These are phyloP conservation scores for Melieria omissa DNA, from an alignment of 2,888 invertebrate genomes.

Conservation along the genomic window DNA sequence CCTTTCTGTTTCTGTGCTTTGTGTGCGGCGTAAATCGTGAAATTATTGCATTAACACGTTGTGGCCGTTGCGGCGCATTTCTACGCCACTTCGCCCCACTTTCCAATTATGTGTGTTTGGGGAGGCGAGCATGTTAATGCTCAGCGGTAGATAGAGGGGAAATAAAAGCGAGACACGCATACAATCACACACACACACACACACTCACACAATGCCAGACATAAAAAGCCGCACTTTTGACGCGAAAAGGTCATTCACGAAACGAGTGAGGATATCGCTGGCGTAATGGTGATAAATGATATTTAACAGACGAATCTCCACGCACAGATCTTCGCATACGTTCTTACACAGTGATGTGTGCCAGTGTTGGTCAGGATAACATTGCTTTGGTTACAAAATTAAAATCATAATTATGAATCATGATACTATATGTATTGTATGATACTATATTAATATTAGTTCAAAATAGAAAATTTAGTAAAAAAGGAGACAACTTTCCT, in stretches of 20 bases:
- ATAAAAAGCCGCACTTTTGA: not conserved
- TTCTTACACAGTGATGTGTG: too few relatives aligned
- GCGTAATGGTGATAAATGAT: slow-evolving; percentile 17
- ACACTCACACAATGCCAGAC: not conserved
- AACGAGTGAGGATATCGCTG: slow-evolving; percentile 3
- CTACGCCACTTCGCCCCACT: too few relatives aligned
- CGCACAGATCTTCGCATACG: not conserved
- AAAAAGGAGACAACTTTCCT: too few relatives aligned
- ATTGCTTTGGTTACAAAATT: too few relatives aligned
- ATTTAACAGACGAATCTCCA: not conserved
- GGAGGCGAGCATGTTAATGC: too few relatives aligned
- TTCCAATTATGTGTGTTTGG: too few relatives aligned
- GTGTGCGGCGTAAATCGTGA: slow-evolving; percentile 36
- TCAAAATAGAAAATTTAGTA: too few relatives aligned
- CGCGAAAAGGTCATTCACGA: not conserved
- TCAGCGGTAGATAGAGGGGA: too few relatives aligned
- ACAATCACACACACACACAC: not conserved
- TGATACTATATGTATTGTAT: too few relatives aligned
- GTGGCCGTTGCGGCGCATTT: not conserved
- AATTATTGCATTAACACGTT: slow-evolving; percentile 16
- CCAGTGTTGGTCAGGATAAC: too few relatives aligned
- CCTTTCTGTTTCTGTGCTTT: slow-evolving; percentile 26
- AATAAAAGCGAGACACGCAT: not conserved
- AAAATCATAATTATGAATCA: too few relatives aligned
- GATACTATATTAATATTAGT: too few relatives aligned